Percentiles rank a stretch among this genome's conserved stretches.
Conservation (phyloP, 2,888 invertebrate species). For the Girardia tigrina region DNA sequence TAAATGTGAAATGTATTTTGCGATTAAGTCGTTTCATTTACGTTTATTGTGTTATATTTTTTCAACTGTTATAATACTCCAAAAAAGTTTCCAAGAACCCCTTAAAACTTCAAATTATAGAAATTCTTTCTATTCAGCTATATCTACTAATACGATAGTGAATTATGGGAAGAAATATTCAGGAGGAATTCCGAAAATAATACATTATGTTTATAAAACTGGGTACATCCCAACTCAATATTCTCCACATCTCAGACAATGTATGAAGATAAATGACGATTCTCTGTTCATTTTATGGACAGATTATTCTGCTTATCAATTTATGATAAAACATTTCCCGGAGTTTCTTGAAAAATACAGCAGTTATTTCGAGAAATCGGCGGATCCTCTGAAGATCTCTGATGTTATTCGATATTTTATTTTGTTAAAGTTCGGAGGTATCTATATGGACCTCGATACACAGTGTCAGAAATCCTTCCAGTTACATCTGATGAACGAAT, state of each 20-base stretch:
- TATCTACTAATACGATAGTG: too few species aligned
- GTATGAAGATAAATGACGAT: not conserved
- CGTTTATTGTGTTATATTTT: too few species aligned
- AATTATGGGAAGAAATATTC: too few species aligned
- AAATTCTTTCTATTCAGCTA: too few species aligned
- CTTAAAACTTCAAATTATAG: too few species aligned
- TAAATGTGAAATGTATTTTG: too few species aligned
- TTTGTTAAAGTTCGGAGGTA: not conserved
- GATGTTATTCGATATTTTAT: not conserved
- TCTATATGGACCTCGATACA: slow-evolving; percentile 2
- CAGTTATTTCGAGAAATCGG: not conserved
- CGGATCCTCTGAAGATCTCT: not conserved
- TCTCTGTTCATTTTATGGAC: not conserved
- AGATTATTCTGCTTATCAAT: not conserved
- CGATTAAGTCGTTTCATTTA: too few species aligned
- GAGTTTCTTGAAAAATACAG: not conserved
- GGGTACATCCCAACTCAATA: not conserved
- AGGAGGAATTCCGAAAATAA: not conserved
- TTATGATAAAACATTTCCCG: not conserved
- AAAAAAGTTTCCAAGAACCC: too few species aligned
- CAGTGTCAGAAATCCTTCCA: not conserved
- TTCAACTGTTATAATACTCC: too few species aligned
- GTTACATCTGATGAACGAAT: not conserved
- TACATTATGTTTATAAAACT: slow-evolving; percentile 5
- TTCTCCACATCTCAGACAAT: not conserved